Base-by-base conservation (phyloP, 2,888 invertebrate species). In the Gandaritis pyraliata region DNA sequence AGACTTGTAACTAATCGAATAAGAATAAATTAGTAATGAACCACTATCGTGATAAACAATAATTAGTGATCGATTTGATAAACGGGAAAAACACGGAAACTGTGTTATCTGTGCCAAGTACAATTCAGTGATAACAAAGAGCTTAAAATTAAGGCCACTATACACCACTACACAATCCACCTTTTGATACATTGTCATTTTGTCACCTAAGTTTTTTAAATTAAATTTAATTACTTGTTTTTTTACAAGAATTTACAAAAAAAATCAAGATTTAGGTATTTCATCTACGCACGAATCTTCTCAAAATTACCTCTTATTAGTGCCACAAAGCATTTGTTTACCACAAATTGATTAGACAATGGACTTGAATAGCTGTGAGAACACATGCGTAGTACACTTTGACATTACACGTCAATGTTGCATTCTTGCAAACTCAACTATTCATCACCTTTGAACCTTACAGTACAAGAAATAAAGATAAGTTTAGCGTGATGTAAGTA, bases 391-490 rank as follows among this genome's bases (percentile, higher is more conserved):
- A 68, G 72, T n/a, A 72, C 70, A 65, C 65, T 75, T 74, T 80
- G 78, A 78, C 79, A 80, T 77, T 75, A 68, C 61, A 71, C 80
- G 76, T 79, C 80, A 77, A 73, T 76, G 70, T 71, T 56, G 62
- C 74, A 74, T 75, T 75, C 73, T 71, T 69, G 73, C 73, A 63
- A 66, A 63, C 48, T 43, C 72, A 61, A 12, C 43, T 58, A 61
- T 63, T 41, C 61, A 51, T 10, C 56, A 61, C 1, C 33, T 12
- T 1, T 46, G n/a, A 1, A 58, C 65, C 56, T 58, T 75, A 68
- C 18, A 0, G 0, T 0, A 0, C 15, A 0, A 0, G 0, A 0
- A 51, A 38, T 72, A 79, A 58, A 61, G 66, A 49, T 38, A 16
- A 48, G 10, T 33, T 71, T 73, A 0, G 10, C 12, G 30, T 43